A percentile compares a stretch with the other conserved stretches of the same genome.
These are phyloP conservation scores for Trinectes maculatus DNA, from an alignment of 2,113 vertebrate species.

Conservation along the genomic window DNA sequence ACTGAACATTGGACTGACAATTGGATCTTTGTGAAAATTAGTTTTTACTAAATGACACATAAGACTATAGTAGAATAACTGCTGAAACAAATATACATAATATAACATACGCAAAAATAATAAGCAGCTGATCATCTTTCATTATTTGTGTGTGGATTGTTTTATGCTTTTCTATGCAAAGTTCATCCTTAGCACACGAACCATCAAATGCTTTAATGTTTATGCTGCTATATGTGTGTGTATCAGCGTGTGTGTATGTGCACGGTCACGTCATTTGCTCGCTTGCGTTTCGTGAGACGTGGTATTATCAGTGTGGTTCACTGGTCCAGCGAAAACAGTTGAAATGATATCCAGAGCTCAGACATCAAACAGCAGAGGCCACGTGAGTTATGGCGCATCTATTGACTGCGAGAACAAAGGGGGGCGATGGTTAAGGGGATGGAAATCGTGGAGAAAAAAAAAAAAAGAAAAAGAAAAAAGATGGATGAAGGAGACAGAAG, in stretches of 20 bases:
- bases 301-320: conserved; percentile 68
- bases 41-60: no score
- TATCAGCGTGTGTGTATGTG: conserved; percentile 14
- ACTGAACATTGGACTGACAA: no score
- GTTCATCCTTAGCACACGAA: no score
- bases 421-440: conserved; percentile 59
- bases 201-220: not conserved
- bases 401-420: conserved; percentile 76
- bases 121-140: no score
- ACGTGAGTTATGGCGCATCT: conserved; percentile 77
- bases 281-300: conserved; percentile 53
- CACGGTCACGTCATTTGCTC: conserved; percentile 39
- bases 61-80: not conserved
- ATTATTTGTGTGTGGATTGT: no score
- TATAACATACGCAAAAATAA: no score
- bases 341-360: conserved; percentile 79
- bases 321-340: conserved; percentile 52
- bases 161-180: not conserved
- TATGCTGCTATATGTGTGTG: not conserved
- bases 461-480: conserved; percentile 31
- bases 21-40: no score
- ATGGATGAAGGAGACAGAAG: conserved; percentile 75
- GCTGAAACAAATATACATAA: no score
- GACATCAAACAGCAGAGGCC: conserved; percentile 75
- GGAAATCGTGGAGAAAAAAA: conserved; percentile 56